Base-by-base conservation (phyloP, 2,797 vertebrate species). In the Acrossocheilus fasciatus region DNA sequence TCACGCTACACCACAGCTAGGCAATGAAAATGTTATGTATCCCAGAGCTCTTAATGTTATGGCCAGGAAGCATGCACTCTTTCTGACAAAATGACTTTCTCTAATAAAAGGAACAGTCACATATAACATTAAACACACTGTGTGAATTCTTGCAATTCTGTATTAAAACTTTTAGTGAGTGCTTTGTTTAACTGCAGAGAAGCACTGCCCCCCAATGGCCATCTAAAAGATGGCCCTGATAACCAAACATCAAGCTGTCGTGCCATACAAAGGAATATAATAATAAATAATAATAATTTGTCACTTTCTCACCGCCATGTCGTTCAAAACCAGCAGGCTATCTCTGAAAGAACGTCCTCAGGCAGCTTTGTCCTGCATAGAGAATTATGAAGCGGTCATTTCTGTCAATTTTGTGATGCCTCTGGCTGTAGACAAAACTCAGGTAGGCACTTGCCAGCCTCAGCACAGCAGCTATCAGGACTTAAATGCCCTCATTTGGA, bases 191-290 rank as follows among this genome's bases (percentile, higher is more conserved):
- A 47, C 5, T 52, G 26, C 36, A 87, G 72, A 84, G 70, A 45
- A 79, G 47, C 69, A 87, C 69, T 84, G 86, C 86, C 86, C 82
- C 66, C 86, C 50, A 68, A 66, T 87, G 86, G 86, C 39, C 70
- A 45, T 52, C 1, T 41, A 30, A 69, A 66, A 8, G 5, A 30
- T 8, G 70, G 34, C 62, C 30, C n/a, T 18, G 6, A 23, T 4
- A 64, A 14, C 20, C 34, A 64, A 20, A 17, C 47, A 45, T 34
- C 5, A 68, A 23, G 6, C 17, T 47, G 43, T 47, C 14, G 2
- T 68, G 34, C 26, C 15, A 66, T 9, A n/a, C 23, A 54, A 84
- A 52, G 30, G 52, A 14, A 23, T 34, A 2, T 68, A 79, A 64
- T 23, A 62, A 62, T 5, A 12, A 12, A 14, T 23, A 5, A 3